Percentiles rank a stretch among this genome's conserved stretches.
phyloP scores from a whole-genome alignment of 2,113 vertebrate species.

The Oryzias woworae region DNA sequence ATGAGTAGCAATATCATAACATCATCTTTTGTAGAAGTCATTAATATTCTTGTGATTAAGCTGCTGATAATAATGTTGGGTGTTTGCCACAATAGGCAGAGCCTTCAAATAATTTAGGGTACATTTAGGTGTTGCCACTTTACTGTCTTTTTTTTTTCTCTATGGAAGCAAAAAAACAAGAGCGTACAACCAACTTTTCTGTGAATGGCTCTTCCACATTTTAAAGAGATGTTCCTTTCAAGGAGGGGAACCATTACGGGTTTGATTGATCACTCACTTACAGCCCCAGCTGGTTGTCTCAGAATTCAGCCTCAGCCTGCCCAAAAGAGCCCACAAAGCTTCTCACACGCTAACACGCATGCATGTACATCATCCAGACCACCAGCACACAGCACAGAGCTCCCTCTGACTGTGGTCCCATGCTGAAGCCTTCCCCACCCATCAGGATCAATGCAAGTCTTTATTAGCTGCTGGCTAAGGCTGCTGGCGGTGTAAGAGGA shows the following conservation, averaged over 20 bases:
- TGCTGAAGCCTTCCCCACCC: conserved; percentile 56
- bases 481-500: conserved; percentile 64
- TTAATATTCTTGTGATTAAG: too few species aligned
- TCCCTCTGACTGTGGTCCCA: conserved; percentile 61
- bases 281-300: conserved; percentile 43
- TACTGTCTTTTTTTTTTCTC: too few species aligned
- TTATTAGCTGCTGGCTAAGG: conserved; percentile 65
- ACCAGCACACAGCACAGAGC: conserved; percentile 48
- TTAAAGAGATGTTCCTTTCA: conserved; percentile 36
- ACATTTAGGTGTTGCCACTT: too few species aligned
- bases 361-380: conserved; percentile 48
- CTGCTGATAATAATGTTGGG: too few species aligned
- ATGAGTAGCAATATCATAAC: too few species aligned
- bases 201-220: not conserved
- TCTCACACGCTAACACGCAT: conserved; percentile 27
- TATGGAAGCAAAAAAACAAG: too few species aligned
- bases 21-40: too few species aligned
- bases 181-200: too few species aligned
- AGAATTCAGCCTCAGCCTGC: conserved; percentile 21
- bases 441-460: conserved; percentile 71
- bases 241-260: conserved; percentile 30
- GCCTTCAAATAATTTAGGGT: too few species aligned
- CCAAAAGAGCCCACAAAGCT: conserved; percentile 44
- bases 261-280: conserved; percentile 63
- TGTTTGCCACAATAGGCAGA: too few species aligned